These are phyloP conservation scores for Drosophila navojoa DNA, from an alignment of 1,140 invertebrate genomes.

Conservation along the genomic window DNA sequence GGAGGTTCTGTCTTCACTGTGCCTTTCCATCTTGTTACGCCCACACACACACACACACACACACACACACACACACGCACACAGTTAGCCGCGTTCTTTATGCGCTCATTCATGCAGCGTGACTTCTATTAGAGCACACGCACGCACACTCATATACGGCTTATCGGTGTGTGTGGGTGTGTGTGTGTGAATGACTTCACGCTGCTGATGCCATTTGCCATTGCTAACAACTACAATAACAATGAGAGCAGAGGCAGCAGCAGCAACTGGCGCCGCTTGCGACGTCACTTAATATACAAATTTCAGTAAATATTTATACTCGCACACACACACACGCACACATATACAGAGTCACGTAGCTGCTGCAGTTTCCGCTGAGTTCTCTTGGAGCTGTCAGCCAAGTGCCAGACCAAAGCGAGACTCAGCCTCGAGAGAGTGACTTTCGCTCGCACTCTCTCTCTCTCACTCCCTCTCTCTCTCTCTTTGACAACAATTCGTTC, in stretches of 20 bases:
- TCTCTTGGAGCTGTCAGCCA: slow-evolving; percentile 30
- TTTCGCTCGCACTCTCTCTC: background rate
- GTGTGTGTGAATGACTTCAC: slow-evolving; percentile 34
- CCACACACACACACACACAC: slow-evolving; percentile 13
- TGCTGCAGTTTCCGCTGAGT: slow-evolving; percentile 32
- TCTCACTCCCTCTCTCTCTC: background rate
- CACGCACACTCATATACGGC: slow-evolving; percentile 12
- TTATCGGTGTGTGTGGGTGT: slow-evolving; percentile 2
- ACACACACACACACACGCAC: slow-evolving; percentile 28
- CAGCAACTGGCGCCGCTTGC: slow-evolving; percentile 50
- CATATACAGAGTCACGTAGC: slow-evolving; percentile 16
- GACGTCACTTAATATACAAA: slow-evolving; percentile 80
- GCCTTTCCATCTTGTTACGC: background rate
- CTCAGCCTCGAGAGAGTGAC: background rate
- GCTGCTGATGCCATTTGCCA: slow-evolving; percentile 52
- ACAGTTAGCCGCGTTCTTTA: slow-evolving; percentile 48
- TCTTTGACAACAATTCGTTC: slow-evolving; percentile 70
- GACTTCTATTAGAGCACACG: slow-evolving; percentile 59
- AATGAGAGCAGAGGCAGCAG: background rate
- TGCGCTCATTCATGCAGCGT: slow-evolving; percentile 66
- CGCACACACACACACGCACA: slow-evolving; percentile 16
- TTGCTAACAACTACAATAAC: slow-evolving; percentile 57
- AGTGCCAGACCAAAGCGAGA: slow-evolving; percentile 36
- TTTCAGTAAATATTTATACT: slow-evolving; percentile 79
- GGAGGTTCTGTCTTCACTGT: background rate